Percentiles rank a stretch among this genome's conserved stretches.
Evolutionary conservation across 92 coral and sea anemone species (phyloP).

Genomic region (Porites divaricata): DNA sequence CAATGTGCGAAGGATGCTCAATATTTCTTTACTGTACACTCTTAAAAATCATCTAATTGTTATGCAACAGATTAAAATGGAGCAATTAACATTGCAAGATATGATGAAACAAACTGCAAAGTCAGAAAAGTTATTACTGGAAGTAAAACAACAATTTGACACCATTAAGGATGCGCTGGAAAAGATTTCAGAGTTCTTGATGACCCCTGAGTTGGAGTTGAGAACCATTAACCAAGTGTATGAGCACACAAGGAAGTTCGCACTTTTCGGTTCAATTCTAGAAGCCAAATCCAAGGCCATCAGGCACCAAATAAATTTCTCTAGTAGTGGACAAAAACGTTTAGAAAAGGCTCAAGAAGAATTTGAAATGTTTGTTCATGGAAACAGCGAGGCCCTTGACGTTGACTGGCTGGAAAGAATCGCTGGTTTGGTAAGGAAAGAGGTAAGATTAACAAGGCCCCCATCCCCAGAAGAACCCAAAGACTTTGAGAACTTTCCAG

Average conservation of each 20-base stretch:
- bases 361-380: conserved; percentile 11
- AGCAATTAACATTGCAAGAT: too few relatives aligned
- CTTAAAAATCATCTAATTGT: conserved; percentile 7
- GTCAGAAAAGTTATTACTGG: too few relatives aligned
- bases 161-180: background rate
- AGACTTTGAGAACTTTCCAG: conserved; percentile 41
- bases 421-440: conserved; percentile 9
- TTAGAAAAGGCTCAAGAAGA: background rate
- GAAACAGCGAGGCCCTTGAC: conserved; percentile 14
- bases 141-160: too few relatives aligned
- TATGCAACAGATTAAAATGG: background rate
- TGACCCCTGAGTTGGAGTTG: conserved; percentile 18
- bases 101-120: too few relatives aligned
- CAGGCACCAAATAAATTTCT: background rate
- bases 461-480: background rate
- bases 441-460: background rate
- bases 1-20: background rate
- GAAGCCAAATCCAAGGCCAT: conserved; percentile 15
- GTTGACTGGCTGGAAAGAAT: background rate
- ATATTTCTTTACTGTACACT: background rate
- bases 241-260: conserved; percentile 20
- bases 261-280: conserved; percentile 15
- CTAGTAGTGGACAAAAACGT: background rate
- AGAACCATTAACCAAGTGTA: background rate
- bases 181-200: background rate